phyloP scores from a whole-genome alignment of 2,888 invertebrate genomes.

The Agonopterix subpropinquella region DNA sequence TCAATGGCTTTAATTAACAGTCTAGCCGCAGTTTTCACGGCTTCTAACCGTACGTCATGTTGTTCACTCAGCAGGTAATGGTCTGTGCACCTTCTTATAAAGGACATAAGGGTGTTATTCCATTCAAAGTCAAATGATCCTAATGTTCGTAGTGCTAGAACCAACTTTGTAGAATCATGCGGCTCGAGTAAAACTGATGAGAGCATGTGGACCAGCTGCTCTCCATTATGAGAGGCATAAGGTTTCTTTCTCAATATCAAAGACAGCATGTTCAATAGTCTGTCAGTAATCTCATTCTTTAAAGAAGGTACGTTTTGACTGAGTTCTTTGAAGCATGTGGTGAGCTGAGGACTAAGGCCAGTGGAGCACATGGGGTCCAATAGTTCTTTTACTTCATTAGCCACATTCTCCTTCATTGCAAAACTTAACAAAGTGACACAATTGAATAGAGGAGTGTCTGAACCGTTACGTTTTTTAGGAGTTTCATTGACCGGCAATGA shows the following conservation, averaged over 20 bases:
- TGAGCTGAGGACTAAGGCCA: conserved; percentile 92
- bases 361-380: conserved; percentile 94
- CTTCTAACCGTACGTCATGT: conserved; percentile 91
- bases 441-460: conserved; percentile 93
- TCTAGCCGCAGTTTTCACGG: conserved; percentile 94
- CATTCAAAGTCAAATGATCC: conserved; percentile 95
- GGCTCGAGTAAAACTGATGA: conserved; percentile 67
- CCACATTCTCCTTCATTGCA: conserved; percentile 88
- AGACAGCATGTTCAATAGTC: conserved; percentile 92
- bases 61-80: conserved; percentile 93
- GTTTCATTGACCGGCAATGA: conserved; percentile 86
- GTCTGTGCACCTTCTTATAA: conserved; percentile 95
- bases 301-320: conserved; percentile 92
- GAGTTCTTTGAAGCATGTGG: conserved; percentile 93
- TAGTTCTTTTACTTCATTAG: conserved; percentile 86
- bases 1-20: conserved; percentile 90
- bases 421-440: conserved; percentile 95
- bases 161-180: conserved; percentile 88
- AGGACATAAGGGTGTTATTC: conserved; percentile 89
- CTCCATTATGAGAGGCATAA: conserved; percentile 77
- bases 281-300: conserved; percentile 93
- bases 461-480: conserved; percentile 82
- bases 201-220: conserved; percentile 56
- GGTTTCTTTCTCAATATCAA: conserved; percentile 93
- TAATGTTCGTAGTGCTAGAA: conserved; percentile 93